Evolutionary conservation across 2,888 invertebrate species (phyloP).

Genomic region (Melanchra persicariae): DNA sequence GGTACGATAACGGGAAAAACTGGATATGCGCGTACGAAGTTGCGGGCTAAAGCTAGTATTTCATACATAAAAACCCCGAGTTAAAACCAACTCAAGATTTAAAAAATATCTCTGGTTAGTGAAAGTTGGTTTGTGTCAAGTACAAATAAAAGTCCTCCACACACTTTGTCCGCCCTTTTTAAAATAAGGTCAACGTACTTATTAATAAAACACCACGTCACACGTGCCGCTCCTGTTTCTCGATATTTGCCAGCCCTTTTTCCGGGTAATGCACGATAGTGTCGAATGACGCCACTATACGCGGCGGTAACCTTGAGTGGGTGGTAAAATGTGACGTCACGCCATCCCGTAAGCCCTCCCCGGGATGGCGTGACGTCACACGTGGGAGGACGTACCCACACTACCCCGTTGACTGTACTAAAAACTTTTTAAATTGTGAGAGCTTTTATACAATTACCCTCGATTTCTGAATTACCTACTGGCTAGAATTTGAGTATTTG

Average conservation of each 20-base stretch:
- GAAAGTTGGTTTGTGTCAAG: too few relatives aligned
- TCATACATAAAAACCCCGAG: too few relatives aligned
- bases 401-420: neutral
- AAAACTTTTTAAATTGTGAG: conserved; percentile 5
- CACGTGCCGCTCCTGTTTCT: neutral
- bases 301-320: conserved; percentile 29
- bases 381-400: neutral
- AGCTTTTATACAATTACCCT: neutral
- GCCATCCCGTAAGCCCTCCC: neutral
- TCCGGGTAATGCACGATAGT: conserved; percentile 5
- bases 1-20: too few relatives aligned
- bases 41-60: too few relatives aligned
- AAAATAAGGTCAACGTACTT: neutral
- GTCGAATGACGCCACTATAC: conserved; percentile 20
- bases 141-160: neutral
- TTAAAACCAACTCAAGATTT: too few relatives aligned
- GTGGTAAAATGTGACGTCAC: conserved; percentile 39
- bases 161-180: neutral
- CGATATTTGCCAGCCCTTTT: neutral
- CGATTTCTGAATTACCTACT: too few relatives aligned
- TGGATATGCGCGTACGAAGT: too few relatives aligned
- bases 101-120: too few relatives aligned
- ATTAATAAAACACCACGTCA: conserved; percentile 13
- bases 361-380: too few relatives aligned
- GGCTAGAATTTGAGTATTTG: too few relatives aligned